Percentiles rank a stretch among this genome's conserved stretches.
Evolutionary conservation across 2,113 vertebrate species (phyloP).

Genomic region (Montifringilla adamsi): DNA sequence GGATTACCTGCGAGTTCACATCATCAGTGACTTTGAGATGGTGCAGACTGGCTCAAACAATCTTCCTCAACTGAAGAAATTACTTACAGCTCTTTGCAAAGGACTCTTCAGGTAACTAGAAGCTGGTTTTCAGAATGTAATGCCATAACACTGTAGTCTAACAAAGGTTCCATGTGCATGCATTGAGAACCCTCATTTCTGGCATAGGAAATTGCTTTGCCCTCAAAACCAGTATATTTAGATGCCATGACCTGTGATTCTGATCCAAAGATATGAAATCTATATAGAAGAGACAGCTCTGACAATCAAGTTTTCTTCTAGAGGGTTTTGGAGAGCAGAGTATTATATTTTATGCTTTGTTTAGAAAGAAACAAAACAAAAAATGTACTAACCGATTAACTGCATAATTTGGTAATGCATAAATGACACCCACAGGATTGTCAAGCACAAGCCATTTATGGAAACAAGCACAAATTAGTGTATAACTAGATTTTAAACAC

Average conservation of each 20-base stretch:
- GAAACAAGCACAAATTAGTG: conserved; percentile 26
- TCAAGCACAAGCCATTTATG: background rate
- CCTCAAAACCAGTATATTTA: background rate
- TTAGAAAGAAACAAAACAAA: conserved; percentile 43
- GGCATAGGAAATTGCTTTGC: background rate
- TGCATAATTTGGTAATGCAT: conserved; percentile 20
- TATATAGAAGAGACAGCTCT: background rate
- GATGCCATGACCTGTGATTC: background rate
- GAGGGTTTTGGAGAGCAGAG: background rate
- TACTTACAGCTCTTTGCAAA: conserved; percentile 83
- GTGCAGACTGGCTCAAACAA: conserved; percentile 81
- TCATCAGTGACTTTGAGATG: conserved; percentile 83
- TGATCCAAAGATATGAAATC: background rate
- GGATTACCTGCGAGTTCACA: conserved; percentile 83
- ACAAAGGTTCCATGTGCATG: rapidly evolving
- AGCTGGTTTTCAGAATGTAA: background rate
- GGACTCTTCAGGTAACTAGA: conserved; percentile 85
- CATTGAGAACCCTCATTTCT: background rate
- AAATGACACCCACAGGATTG: conserved; percentile 39
- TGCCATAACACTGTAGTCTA: background rate
- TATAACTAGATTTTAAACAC: background rate
- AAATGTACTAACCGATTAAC: background rate
- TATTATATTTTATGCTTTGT: conserved; percentile 14
- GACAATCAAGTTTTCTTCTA: background rate
- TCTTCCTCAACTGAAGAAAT: conserved; percentile 88